A percentile compares a stretch with the other conserved stretches of the same genome.
These are phyloP conservation scores for Lethrus apterus DNA, from an alignment of 1,140 invertebrate species.

Conservation along the genomic window DNA sequence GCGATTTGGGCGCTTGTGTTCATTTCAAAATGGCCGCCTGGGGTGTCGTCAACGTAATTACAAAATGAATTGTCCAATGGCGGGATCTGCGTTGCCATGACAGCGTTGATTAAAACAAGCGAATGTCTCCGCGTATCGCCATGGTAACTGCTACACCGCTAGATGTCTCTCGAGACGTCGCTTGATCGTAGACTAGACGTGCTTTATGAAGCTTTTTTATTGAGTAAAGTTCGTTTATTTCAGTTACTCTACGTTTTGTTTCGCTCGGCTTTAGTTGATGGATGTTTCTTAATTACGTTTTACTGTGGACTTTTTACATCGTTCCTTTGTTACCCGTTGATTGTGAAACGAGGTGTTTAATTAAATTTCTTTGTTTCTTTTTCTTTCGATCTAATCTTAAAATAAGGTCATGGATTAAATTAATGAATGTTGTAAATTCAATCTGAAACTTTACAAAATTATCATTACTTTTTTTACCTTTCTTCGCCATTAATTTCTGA, in stretches of 20 bases:
- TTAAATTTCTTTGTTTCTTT: slow-evolving; percentile 14
- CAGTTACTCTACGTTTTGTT: slow-evolving; percentile 28
- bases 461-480: too few species aligned
- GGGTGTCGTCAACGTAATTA: slow-evolving; percentile 45
- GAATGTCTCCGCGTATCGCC: slow-evolving; percentile 39
- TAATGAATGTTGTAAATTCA: too few species aligned
- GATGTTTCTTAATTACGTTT: slow-evolving; percentile 21
- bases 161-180: slow-evolving; percentile 32
- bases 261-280: slow-evolving; percentile 23
- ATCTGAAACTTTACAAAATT: too few species aligned
- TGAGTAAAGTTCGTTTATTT: slow-evolving; percentile 30
- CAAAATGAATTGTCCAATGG: slow-evolving; percentile 45
- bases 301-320: slow-evolving; percentile 1
- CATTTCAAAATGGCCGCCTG: slow-evolving; percentile 44
- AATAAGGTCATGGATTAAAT: too few species aligned
- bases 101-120: slow-evolving; percentile 44
- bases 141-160: slow-evolving; percentile 34
- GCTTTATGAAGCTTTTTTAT: slow-evolving; percentile 29
- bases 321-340: slow-evolving; percentile 9
- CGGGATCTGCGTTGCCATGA: slow-evolving; percentile 44
- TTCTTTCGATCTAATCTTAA: too few species aligned
- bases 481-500: too few species aligned
- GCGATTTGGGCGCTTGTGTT: slow-evolving; percentile 35
- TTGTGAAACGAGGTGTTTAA: slow-evolving; percentile 4
- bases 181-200: slow-evolving; percentile 12